Conservation (phyloP, 2,113 vertebrate species). For the Lonchura striata region DNA sequence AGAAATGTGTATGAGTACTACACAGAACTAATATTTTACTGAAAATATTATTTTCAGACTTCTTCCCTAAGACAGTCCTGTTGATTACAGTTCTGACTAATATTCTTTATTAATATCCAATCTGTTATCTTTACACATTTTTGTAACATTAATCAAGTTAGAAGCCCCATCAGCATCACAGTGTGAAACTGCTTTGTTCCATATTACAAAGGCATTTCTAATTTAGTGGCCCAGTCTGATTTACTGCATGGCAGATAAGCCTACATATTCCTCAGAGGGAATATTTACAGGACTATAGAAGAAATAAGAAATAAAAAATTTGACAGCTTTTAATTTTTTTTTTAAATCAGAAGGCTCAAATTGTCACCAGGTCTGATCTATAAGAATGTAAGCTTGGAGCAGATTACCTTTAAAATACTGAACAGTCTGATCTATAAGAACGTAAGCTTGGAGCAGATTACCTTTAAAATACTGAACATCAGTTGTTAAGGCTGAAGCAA, state of each 20-base stretch:
- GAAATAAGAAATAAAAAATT: not conserved
- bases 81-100: not conserved
- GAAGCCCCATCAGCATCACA: not conserved
- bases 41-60: not conserved
- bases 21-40: not conserved
- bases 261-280: not conserved
- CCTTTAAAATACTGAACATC: conserved; percentile 94
- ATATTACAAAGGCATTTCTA: not conserved
- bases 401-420: conserved; percentile 91
- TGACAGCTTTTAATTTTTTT: not conserved
- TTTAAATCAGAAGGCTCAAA: not conserved
- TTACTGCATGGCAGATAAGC: not conserved
- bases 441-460: conserved; percentile 40
- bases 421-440: conserved; percentile 32
- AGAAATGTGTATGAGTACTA: not conserved
- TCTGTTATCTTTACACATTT: not conserved
- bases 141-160: not conserved
- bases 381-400: not conserved
- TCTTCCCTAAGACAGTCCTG: not conserved
- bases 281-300: not conserved
- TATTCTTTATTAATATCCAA: not conserved
- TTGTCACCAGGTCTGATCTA: not conserved
- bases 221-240: not conserved
- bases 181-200: not conserved
- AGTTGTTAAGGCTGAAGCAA: conserved; percentile 87